A percentile compares a stretch with the other conserved stretches of the same genome.
phyloP scores from a whole-genome alignment of 1,140 invertebrate species.

The Heliconius eleuchia region DNA sequence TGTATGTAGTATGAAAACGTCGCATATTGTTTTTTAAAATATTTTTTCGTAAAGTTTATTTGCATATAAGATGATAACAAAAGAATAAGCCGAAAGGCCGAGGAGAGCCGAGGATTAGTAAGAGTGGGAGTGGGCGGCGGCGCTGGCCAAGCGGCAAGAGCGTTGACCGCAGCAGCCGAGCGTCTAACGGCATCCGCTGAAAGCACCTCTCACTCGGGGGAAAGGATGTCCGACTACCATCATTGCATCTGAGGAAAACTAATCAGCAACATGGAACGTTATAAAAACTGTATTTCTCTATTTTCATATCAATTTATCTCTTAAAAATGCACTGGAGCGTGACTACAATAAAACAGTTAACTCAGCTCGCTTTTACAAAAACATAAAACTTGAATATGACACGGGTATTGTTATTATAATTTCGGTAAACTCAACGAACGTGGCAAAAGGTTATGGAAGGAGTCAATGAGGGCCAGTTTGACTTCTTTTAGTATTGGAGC shows the following conservation, averaged over 20 bases:
- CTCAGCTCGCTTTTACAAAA: neutral
- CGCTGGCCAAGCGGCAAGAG: slow-evolving; percentile 68
- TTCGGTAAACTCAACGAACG: neutral
- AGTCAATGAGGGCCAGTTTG: no score
- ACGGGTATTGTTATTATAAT: neutral
- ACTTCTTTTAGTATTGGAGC: neutral
- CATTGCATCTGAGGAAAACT: neutral
- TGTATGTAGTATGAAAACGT: neutral
- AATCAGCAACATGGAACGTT: neutral
- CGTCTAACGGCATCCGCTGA: slow-evolving; percentile 61
- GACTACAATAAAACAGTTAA: neutral
- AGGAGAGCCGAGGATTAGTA: neutral
- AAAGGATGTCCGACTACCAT: slow-evolving; percentile 21
- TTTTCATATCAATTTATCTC: neutral
- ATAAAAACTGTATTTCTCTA: neutral
- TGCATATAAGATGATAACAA: neutral
- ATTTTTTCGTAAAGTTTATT: no score
- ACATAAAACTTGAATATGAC: neutral
- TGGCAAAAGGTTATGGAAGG: no score
- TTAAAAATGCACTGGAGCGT: neutral
- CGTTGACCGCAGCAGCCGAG: slow-evolving; percentile 62
- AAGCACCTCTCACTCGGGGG: slow-evolving; percentile 50
- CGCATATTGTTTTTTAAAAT: neutral
- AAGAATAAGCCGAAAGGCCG: slow-evolving; percentile 2
- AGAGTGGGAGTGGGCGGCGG: slow-evolving; percentile 41